These are phyloP conservation scores for Prolemur simus DNA, from an alignment of 2,113 vertebrate genomes.

Conservation along the genomic window DNA sequence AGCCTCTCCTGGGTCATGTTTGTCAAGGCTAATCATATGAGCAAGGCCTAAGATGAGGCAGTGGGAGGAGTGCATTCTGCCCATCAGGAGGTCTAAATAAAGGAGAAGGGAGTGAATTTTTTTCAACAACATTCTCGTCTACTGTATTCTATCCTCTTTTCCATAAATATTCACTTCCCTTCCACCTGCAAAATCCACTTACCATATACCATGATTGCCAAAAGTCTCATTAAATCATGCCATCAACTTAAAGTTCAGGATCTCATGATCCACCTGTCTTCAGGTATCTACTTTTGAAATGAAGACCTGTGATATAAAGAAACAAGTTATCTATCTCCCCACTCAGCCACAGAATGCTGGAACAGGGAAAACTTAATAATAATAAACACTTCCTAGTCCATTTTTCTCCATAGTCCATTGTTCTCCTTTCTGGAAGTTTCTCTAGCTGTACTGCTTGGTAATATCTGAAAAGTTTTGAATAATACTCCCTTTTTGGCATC, in stretches of 20 bases:
- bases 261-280: background rate
- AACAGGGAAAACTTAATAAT: background rate
- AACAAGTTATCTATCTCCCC: background rate
- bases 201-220: background rate
- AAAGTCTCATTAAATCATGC: background rate
- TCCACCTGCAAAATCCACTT: background rate
- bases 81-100: background rate
- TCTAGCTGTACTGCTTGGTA: background rate
- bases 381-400: background rate
- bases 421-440: background rate
- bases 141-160: background rate
- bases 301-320: background rate
- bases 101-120: background rate
- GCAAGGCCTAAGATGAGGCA: background rate
- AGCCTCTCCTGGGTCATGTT: background rate
- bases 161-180: background rate
- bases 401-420: background rate
- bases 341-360: background rate
- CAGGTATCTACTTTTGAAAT: background rate
- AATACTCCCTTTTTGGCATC: background rate
- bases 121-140: background rate
- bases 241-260: background rate
- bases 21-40: background rate
- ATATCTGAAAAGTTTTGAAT: background rate
- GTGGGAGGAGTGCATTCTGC: background rate